Percentiles rank a stretch among this genome's conserved stretches.
Conservation (phyloP, 2,113 vertebrate genomes). For the Myiagra hebetior region DNA sequence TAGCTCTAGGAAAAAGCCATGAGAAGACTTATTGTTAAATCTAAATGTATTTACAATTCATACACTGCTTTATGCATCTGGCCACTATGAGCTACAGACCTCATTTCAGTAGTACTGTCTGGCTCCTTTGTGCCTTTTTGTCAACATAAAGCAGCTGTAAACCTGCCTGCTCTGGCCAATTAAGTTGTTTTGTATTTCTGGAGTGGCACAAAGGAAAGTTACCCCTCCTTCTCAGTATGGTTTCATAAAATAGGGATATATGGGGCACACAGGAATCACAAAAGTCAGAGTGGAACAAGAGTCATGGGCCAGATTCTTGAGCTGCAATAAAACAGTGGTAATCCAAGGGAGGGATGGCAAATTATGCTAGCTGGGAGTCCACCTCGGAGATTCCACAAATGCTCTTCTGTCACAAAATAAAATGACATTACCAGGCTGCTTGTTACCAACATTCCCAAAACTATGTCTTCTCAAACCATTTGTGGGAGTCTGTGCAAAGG, state of each 20-base stretch:
- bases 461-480: not conserved
- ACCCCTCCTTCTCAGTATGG: not conserved
- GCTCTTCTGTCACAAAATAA: not conserved
- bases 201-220: not conserved
- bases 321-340: not conserved
- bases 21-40: not conserved
- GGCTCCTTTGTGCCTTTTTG: slow-evolving; percentile 21
- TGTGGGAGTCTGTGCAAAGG: not conserved
- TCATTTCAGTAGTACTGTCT: not conserved
- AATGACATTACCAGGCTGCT: not conserved
- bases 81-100: not conserved
- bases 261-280: not conserved
- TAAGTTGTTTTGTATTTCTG: slow-evolving; percentile 37
- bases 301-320: not conserved
- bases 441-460: not conserved
- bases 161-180: slow-evolving; percentile 13
- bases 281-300: not conserved
- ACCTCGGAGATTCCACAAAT: not conserved
- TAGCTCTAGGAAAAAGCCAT: not conserved
- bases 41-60: not conserved
- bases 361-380: not conserved
- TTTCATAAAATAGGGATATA: slow-evolving; percentile 17
- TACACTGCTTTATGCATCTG: not conserved
- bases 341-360: not conserved
- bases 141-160: slow-evolving; percentile 1